Evolutionary conservation across 1,140 invertebrate genomes (phyloP).

Genomic region (Lutraria rhynchaena): DNA sequence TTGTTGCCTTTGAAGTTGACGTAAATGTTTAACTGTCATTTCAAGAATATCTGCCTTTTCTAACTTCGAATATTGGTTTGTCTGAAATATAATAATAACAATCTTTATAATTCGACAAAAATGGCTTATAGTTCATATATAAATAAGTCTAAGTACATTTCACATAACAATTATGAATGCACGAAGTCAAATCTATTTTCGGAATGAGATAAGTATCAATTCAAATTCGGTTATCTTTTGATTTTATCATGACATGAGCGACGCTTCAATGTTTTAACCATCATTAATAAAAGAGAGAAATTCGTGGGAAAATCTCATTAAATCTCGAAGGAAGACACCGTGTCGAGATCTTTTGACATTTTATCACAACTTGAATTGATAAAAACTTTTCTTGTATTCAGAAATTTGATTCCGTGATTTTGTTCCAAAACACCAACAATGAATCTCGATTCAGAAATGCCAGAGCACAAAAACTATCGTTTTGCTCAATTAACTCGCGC

Average conservation of each 20-base stretch:
- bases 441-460: too few relatives aligned
- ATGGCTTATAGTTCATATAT: too few relatives aligned
- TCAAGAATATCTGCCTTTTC: constrained; percentile 99
- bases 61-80: constrained; percentile 94
- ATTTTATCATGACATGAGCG: constrained; percentile 40
- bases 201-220: too few relatives aligned
- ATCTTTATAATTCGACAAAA: too few relatives aligned
- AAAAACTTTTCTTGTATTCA: too few relatives aligned
- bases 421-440: too few relatives aligned
- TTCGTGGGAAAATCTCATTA: constrained; percentile 55
- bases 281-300: constrained; percentile 42
- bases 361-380: constrained; percentile 12
- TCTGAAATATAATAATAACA: constrained; percentile 81
- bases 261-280: constrained; percentile 36
- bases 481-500: too few relatives aligned
- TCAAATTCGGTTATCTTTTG: not conserved
- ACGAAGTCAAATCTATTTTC: too few relatives aligned
- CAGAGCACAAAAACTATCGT: too few relatives aligned
- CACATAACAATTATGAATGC: too few relatives aligned
- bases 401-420: too few relatives aligned
- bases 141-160: too few relatives aligned
- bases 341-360: constrained; percentile 40
- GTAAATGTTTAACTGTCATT: constrained; percentile 96
- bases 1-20: constrained; percentile 66
- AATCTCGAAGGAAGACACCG: constrained; percentile 43